phyloP scores from a whole-genome alignment of 2,113 vertebrate species.

The Protomyctophum bolini region DNA sequence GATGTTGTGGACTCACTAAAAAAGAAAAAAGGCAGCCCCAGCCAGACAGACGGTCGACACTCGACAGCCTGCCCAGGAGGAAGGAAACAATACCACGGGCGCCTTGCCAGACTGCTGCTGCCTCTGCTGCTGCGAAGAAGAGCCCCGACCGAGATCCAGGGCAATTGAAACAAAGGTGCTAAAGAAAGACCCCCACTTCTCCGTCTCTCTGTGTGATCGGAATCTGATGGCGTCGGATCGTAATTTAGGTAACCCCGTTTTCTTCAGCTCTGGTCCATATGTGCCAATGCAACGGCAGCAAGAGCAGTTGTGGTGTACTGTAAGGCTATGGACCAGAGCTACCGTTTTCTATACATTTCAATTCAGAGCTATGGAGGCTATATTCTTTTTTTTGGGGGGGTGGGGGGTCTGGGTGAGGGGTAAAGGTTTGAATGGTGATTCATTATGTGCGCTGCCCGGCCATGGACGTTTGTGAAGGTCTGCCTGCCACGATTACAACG shows the following conservation, averaged over 20 bases:
- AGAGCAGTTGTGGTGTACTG: no score
- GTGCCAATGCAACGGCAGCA: no score
- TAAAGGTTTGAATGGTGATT: slow-evolving; percentile 32
- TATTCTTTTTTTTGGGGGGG: slow-evolving; percentile 6
- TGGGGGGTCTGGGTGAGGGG: neutral
- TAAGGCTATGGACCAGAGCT: no score
- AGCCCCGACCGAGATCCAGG: slow-evolving; percentile 21
- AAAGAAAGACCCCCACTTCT: neutral
- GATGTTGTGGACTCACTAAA: slow-evolving; percentile 39
- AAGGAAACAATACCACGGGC: neutral
- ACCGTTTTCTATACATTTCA: neutral
- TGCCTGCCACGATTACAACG: no score
- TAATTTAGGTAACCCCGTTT: slow-evolving; percentile 46
- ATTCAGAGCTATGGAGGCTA: neutral
- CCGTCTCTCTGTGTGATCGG: no score
- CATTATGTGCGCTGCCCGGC: neutral
- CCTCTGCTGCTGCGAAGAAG: slow-evolving; percentile 5
- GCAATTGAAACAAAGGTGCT: slow-evolving; percentile 7
- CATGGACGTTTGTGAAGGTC: neutral
- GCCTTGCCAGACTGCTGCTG: slow-evolving; percentile 10
- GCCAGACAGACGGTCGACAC: neutral
- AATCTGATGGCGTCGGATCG: slow-evolving; percentile 30
- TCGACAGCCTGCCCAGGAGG: neutral
- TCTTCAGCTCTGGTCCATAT: no score
- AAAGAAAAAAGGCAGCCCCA: neutral